phyloP scores from a whole-genome alignment of 2,113 vertebrate genomes.

The Perca flavescens region DNA sequence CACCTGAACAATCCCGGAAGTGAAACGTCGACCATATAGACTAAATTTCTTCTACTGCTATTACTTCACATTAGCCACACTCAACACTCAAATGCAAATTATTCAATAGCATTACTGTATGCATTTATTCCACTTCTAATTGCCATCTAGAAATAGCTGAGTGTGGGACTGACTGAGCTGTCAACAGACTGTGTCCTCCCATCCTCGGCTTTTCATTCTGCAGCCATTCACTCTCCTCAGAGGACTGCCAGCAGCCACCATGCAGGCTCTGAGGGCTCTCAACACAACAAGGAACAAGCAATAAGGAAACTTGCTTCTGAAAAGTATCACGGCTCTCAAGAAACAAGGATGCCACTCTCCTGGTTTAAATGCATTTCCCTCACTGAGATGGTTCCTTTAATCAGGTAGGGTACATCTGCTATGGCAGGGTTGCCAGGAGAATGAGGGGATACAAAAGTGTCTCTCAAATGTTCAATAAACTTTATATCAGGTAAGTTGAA shows the following conservation, averaged over 20 bases:
- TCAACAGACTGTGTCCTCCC: constrained; percentile 29
- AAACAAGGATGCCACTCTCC: constrained; percentile 26
- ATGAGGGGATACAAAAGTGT: not conserved
- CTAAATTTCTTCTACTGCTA: not conserved
- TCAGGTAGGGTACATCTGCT: not conserved
- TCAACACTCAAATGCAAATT: constrained; percentile 11
- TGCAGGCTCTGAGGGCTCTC: not conserved
- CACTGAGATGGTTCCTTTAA: constrained; percentile 4
- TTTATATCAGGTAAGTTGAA: not conserved
- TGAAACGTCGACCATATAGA: too few relatives aligned
- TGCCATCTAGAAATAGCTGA: constrained; percentile 59
- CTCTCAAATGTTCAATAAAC: not conserved
- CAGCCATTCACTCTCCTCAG: constrained; percentile 12
- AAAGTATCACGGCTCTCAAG: constrained; percentile 3
- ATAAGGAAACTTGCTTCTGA: constrained; percentile 7
- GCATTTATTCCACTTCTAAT: constrained; percentile 61
- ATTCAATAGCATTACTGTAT: constrained; percentile 41
- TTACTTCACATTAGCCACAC: constrained; percentile 18
- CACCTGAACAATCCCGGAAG: too few relatives aligned
- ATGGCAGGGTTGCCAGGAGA: not conserved
- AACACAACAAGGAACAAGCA: constrained; percentile 26
- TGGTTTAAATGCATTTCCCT: constrained; percentile 33
- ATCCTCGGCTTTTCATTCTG: constrained; percentile 10
- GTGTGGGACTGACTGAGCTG: constrained; percentile 53
- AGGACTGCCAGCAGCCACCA: not conserved